A percentile compares a stretch with the other conserved stretches of the same genome.
These are phyloP conservation scores for Luffia ferchaultella DNA, from an alignment of 2,888 invertebrate species.

Conservation along the genomic window DNA sequence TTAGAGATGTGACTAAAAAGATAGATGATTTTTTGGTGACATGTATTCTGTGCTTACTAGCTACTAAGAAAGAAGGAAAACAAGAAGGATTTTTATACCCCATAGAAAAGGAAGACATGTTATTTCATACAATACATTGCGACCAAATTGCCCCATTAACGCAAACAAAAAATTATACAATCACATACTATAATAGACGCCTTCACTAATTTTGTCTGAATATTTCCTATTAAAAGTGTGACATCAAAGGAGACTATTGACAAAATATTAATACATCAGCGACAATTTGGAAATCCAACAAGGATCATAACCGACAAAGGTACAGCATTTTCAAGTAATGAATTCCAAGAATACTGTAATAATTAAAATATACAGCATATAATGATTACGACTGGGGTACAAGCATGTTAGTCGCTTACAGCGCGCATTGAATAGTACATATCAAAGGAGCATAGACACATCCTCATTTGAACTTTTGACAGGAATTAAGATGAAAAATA, in stretches of 20 bases:
- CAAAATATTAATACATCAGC: slow-evolving; percentile 22
- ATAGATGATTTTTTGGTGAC: slow-evolving; percentile 5
- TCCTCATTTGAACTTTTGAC: slow-evolving; percentile 8
- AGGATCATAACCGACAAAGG: slow-evolving; percentile 27
- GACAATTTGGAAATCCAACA: slow-evolving; percentile 27
- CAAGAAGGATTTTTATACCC: slow-evolving; percentile 24
- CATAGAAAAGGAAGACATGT: slow-evolving; percentile 24
- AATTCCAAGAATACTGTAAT: too few relatives aligned
- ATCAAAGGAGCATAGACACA: slow-evolving; percentile 7
- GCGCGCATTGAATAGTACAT: slow-evolving; percentile 16
- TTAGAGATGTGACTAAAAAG: slow-evolving; percentile 12
- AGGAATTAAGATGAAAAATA: slow-evolving; percentile 7
- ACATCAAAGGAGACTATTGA: slow-evolving; percentile 22
- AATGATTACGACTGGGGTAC: slow-evolving; percentile 20
- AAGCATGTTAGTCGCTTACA: slow-evolving; percentile 19
- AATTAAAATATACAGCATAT: too few relatives aligned
- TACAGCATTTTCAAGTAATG: too few relatives aligned
- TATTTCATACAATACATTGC: slow-evolving; percentile 23
- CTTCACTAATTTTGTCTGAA: slow-evolving; percentile 27
- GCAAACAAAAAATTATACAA: slow-evolving; percentile 23
- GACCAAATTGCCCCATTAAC: slow-evolving; percentile 28
- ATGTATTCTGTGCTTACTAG: slow-evolving; percentile 11
- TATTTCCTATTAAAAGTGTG: slow-evolving; percentile 24
- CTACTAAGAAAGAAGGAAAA: slow-evolving; percentile 18
- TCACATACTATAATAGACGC: slow-evolving; percentile 26